Evolutionary conservation across 2,797 vertebrate species (phyloP), one percentile per base, ranked within the genome.

Genomic region (Meriones psammophilus): DNA sequence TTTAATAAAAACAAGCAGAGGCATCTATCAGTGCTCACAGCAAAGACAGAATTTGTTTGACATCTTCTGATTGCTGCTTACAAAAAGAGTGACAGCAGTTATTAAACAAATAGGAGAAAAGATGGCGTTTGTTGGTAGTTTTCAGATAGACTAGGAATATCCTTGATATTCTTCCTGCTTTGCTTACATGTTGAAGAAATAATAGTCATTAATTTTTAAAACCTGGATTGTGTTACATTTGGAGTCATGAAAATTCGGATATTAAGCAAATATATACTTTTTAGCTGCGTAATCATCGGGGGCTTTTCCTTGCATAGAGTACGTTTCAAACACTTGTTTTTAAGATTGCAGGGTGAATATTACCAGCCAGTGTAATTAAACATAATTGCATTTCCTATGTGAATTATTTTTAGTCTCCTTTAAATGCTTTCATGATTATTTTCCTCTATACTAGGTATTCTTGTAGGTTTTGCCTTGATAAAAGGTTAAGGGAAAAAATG

Each of bases 41-140:
- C 97, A 96, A 94, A 89, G 97, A 98, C 95, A 98, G 97, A 99
- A 98, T 98, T 98, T 98, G 97, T 99, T 99, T 99, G 99, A 99
- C 98, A 98, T 99, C 98, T 99, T 99, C 98, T 99, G 98, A 99
- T 99, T 98, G 97, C 97, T 98, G 98, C 97, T 97, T 98, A 98
- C 98, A 98, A 98, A 98, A 98, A 97, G 98, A 97, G 90, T 98
- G 98, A 98, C 98, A 98, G 97, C 96, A 97, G 98, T 98, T 96
- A 98, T 98, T 98, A 98, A 98, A 97, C 97, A 98, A 98, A 97
- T 96, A 98, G 95, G 89, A 96, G 94, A 95, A 95, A 50, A 73
- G 92, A 95, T 71, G 20, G 95, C 96, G 12, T 94, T 96, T 95
- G 64, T 90, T 94, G 66, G 62, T 14, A 46, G 79, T 96, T 66